Evolutionary conservation across 1,140 invertebrate genomes (phyloP).

Genomic region (Cataglyphis hispanica): DNA sequence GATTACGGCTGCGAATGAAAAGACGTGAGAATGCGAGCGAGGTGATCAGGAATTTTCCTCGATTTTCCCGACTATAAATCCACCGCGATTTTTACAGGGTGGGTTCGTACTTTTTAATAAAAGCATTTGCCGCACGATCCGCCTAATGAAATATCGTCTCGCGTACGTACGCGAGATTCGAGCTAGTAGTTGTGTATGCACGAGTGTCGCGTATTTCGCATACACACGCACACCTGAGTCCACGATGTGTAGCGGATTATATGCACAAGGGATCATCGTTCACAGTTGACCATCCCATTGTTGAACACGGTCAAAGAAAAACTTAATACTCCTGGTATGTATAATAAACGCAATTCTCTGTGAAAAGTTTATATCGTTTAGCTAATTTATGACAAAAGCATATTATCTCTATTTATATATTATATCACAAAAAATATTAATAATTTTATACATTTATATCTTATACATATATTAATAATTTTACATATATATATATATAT

Average conservation of each 20-base stretch:
- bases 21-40: neutral
- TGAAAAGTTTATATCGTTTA: neutral
- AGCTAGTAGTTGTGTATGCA: constrained; percentile 1
- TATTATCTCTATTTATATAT: no score
- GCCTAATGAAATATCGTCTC: constrained; percentile 74
- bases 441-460: no score
- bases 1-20: constrained; percentile 28
- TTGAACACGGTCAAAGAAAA: constrained; percentile 32
- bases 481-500: no score
- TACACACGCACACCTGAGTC: neutral
- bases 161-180: neutral
- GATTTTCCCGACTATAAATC: constrained; percentile 77
- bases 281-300: neutral
- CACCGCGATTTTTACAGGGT: constrained; percentile 41
- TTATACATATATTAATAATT: no score
- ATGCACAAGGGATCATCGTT: constrained; percentile 16
- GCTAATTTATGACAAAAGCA: no score
- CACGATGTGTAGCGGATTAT: constrained; percentile 3
- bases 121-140: constrained; percentile 73
- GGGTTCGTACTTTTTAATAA: constrained; percentile 75
- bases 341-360: neutral
- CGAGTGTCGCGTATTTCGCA: constrained; percentile 8
- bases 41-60: constrained; percentile 41
- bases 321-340: neutral
- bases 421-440: no score